A percentile compares a stretch with the other conserved stretches of the same genome.
phyloP scores from a whole-genome alignment of 2,797 vertebrate species.

The Ispidina lecontei region DNA sequence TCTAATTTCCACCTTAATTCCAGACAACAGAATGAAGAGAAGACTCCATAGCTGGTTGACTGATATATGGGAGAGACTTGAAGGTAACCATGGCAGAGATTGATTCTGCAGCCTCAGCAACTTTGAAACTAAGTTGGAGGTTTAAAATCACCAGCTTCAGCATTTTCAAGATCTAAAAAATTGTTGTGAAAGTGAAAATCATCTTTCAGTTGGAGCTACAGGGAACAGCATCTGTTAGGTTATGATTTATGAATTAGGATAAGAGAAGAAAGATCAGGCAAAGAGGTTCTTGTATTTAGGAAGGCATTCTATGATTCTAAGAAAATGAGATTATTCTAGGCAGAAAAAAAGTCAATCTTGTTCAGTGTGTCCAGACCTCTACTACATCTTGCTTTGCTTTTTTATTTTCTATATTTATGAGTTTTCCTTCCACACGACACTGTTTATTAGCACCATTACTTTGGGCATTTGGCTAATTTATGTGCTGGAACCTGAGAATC shows the following conservation, averaged over 20 bases:
- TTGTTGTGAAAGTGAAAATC: not conserved
- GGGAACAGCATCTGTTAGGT: not conserved
- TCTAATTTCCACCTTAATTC: not conserved
- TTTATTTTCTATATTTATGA: not conserved
- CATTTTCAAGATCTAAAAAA: slow-evolving; percentile 30
- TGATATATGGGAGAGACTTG: not conserved
- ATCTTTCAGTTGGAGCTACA: not conserved
- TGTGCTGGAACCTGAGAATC: not conserved
- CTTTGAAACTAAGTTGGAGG: not conserved
- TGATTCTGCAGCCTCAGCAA: slow-evolving; percentile 15
- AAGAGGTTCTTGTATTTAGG: not conserved
- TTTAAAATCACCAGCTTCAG: slow-evolving; percentile 23
- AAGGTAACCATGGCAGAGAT: not conserved
- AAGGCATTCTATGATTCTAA: not conserved
- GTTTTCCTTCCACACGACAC: not conserved
- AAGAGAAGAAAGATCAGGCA: not conserved
- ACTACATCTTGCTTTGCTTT: not conserved
- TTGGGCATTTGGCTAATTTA: not conserved
- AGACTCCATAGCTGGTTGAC: not conserved
- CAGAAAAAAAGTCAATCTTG: not conserved
- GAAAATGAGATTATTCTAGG: not conserved
- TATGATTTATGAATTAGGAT: not conserved
- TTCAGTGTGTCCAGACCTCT: not conserved
- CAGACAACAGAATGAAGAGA: not conserved
- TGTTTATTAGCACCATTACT: not conserved